Evolutionary conservation across 2,888 invertebrate genomes (phyloP), one percentile per base, ranked within the genome.

Genomic region (Amphipoea lucens): DNA sequence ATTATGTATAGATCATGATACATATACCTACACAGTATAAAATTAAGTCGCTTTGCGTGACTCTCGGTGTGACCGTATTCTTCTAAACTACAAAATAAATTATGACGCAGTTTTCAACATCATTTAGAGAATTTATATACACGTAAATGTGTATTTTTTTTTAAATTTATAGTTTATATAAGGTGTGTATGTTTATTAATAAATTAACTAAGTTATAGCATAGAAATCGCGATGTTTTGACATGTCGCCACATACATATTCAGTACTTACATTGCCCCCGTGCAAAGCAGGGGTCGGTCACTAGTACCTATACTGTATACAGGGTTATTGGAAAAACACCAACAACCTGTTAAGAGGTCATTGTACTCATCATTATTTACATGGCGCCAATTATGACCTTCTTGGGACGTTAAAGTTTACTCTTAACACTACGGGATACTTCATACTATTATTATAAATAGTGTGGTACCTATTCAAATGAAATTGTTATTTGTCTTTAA

Each of bases 361-460:
- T 29, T 29, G 29, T 29, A 29, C 29, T 29, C 29, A 29, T 29
- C 29, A 29, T 29, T 29, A 29, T 70, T 48, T n/a, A 51, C 7
- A 40, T 74, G 48, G 36, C 51, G n/a, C n/a, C 17, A 29, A 14
- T 40, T 5, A 73, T 51, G 20, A 14, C n/a, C 40, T 14, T 20
- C 5, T 9, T 14, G 40, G 20, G 40, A 51, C 4, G 4, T 11
- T n/a, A 14, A 40, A 20, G 12, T 12, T 73, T 40, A 40, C 51
- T 51, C 20, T 29, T 14, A 3, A 51, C 40, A 51, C 74, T 29
- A 54, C 74, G 74, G 74, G 74, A 73, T 42, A 51, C 73, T 7
- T 29, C 9, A 12, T n/a, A 51, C 7, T 20, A 73, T 74, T 70
- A 36, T 54, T 23, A 23, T 54, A 36, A 51, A 23, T 48, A 36